Base-by-base conservation (phyloP, 1,140 invertebrate species). In the Drosophila repleta region DNA sequence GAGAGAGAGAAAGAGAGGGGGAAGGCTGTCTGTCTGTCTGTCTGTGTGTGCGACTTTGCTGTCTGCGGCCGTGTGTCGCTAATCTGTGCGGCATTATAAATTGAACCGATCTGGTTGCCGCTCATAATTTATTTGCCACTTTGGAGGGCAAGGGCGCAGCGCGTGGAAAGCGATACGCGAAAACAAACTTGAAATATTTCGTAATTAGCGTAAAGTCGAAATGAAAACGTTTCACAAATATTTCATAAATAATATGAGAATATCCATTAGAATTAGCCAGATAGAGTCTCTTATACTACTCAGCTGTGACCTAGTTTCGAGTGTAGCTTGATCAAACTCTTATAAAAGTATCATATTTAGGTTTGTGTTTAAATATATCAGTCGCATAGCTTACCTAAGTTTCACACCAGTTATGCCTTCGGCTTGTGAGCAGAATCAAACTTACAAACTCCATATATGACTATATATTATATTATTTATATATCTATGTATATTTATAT, bases 81-180 rank as follows among this genome's bases (percentile, higher is more conserved):
- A 55, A 55, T 73, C 64, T 73, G 21, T 24, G 21, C 29, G 24
- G 17, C 41, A 61, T 56, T 73, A 57, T 57, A 48, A 73, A 73
- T 73, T 73, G 64, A 66, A 39, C 64, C 64, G 70, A 68, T 68
- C 57, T 73, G 53, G 57, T 73, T 73, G 70, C 49, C 56, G 43
- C 63, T 29, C 69, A 67, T 46, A 18, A 67, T 61, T 67, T n/a
- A 67, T 39, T 49, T 3, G 37, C 5, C 15, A 55, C 32, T 63
- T 64, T 64, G 17, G 45, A 64, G 67, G 67, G 52, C 63, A 70
- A 64, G 61, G 61, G 15, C n/a, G 18, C 15, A 15, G 32, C 32
- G 45, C 18, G 24, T 41, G 51, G 57, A 56, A 64, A 29, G 32
- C 24, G 41, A 52, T 39, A 49, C 41, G 39, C 41, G 29, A 20